Evolutionary conservation across 53 echinoderm and acorn worm species (phyloP).

Genomic region (Paracentrotus lividus): DNA sequence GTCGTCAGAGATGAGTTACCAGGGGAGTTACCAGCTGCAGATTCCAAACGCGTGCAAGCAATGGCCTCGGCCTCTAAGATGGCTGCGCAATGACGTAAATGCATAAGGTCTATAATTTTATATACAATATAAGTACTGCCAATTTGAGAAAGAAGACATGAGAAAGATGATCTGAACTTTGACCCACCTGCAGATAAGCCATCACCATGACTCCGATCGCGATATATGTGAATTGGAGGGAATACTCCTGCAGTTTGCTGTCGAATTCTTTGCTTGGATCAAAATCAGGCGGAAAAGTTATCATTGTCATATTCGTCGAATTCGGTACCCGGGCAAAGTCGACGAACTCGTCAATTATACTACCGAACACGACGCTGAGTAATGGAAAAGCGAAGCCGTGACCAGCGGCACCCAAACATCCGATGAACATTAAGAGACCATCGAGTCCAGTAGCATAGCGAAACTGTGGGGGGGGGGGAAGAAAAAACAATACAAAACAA

Average conservation of each 20-base stretch:
- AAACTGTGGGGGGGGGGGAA: conserved; percentile 67
- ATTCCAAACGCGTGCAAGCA: too few species aligned
- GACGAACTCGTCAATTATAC: conserved; percentile 77
- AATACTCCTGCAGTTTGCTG: conserved; percentile 68
- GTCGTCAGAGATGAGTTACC: too few species aligned
- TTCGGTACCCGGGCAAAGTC: conserved; percentile 45
- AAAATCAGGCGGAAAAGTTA: not conserved
- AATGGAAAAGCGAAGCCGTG: conserved; percentile 86
- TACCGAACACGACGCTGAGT: conserved; percentile 81
- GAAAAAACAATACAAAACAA: too few species aligned
- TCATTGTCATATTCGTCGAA: not conserved
- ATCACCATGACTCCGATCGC: conserved; percentile 75
- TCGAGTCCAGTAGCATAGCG: conserved; percentile 81
- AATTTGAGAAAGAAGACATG: too few species aligned
- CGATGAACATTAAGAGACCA: conserved; percentile 75
- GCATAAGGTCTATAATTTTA: too few species aligned
- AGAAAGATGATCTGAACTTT: too few species aligned
- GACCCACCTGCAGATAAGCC: conserved; percentile 78
- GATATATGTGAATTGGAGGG: conserved; percentile 79
- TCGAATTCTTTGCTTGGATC: conserved; percentile 63
- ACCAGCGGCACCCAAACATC: conserved; percentile 70
- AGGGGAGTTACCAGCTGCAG: too few species aligned
- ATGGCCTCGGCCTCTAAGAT: too few species aligned
- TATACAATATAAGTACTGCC: too few species aligned
- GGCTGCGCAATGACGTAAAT: too few species aligned